Conservation (phyloP, 2,888 invertebrate genomes). For the Crossocerus cetratus region DNA sequence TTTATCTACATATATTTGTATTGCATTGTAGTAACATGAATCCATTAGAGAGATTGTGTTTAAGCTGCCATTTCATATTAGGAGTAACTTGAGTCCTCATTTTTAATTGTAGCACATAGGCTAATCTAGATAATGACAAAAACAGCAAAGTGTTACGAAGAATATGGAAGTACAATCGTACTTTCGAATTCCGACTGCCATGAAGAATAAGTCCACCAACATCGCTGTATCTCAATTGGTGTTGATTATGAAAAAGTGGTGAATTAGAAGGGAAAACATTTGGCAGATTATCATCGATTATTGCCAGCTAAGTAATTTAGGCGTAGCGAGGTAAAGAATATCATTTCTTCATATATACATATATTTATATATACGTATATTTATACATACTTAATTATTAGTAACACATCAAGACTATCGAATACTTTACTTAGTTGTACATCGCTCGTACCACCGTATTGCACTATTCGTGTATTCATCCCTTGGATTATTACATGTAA, state of each 20-base stretch:
- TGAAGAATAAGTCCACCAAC: conserved; percentile 43
- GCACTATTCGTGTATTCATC: conserved; percentile 43
- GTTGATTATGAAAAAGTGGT: conserved; percentile 55
- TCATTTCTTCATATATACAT: conserved; percentile 43
- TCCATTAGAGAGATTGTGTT: conserved; percentile 61
- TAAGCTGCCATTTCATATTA: conserved; percentile 53
- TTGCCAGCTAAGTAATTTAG: conserved; percentile 66
- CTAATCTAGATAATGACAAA: conserved; percentile 67
- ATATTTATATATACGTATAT: conserved; percentile 8
- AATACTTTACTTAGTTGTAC: conserved; percentile 44
- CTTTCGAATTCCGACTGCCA: conserved; percentile 33
- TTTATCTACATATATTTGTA: conserved; percentile 18
- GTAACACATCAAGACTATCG: conserved; percentile 35
- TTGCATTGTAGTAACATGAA: conserved; percentile 45
- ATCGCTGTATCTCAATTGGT: conserved; percentile 52
- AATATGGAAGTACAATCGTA: conserved; percentile 55
- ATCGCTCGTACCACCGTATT: conserved; percentile 39
- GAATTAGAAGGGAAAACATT: conserved; percentile 61
- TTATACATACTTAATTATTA: conserved; percentile 41
- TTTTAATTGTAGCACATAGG: conserved; percentile 64
- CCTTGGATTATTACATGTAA: conserved; percentile 26
- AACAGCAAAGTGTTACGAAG: conserved; percentile 62
- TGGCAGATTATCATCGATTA: conserved; percentile 60
- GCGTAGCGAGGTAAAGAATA: conserved; percentile 62
- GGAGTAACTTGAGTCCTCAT: conserved; percentile 68